Conservation (phyloP, 2,888 invertebrate genomes). For the Oscheius sp. region DNA sequence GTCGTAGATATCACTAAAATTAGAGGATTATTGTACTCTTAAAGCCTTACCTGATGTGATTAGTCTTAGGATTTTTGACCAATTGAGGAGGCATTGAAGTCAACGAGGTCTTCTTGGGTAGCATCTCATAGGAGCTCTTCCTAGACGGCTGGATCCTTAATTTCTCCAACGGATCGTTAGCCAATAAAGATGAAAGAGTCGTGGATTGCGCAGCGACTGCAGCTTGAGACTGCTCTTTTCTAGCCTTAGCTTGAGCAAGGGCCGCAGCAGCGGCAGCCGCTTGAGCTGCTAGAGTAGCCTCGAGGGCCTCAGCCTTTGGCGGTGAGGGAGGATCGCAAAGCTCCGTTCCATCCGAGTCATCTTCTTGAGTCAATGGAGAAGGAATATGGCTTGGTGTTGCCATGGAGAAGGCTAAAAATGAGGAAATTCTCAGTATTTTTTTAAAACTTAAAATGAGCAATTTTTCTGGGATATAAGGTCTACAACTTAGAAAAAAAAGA, state of each 20-base stretch:
- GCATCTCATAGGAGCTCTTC: constrained; percentile 10
- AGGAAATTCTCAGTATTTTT: not conserved
- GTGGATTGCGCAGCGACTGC: not conserved
- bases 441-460: not conserved
- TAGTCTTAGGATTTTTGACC: not conserved
- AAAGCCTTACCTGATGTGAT: not conserved
- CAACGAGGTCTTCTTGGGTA: constrained; percentile 6
- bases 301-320: constrained; percentile 30
- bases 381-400: not conserved
- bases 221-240: too few species aligned
- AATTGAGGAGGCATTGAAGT: not conserved
- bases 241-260: too few species aligned
- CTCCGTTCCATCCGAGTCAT: constrained; percentile 43
- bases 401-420: constrained; percentile 15
- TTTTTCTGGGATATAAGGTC: not conserved
- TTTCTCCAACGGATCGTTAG: not conserved
- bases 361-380: constrained; percentile 19
- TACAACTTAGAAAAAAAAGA: not conserved
- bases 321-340: constrained; percentile 49
- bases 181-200: not conserved
- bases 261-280: not conserved
- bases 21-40: not conserved
- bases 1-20: constrained; percentile 27
- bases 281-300: not conserved
- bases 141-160: constrained; percentile 11